These are phyloP conservation scores for Delia radicum DNA, from an alignment of 1,140 invertebrate species.

Conservation along the genomic window DNA sequence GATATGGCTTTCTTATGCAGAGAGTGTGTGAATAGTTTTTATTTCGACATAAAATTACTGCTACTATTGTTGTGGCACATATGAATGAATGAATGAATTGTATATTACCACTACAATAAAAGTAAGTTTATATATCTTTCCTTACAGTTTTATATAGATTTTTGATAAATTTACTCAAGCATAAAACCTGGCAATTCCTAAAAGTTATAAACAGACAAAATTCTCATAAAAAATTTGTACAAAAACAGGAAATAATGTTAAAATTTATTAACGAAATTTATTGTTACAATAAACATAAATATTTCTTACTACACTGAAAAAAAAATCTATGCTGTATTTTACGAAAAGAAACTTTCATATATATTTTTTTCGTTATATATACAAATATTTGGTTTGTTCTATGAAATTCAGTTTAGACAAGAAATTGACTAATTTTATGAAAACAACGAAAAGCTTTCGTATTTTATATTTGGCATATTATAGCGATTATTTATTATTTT, in stretches of 20 bases:
- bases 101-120: neutral
- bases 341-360: too few species aligned
- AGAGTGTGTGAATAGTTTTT: neutral
- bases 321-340: too few species aligned
- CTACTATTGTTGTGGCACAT: neutral
- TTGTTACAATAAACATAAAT: neutral
- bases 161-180: constrained; percentile 1
- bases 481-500: too few species aligned
- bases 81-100: too few species aligned
- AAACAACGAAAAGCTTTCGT: too few species aligned
- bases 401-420: too few species aligned
- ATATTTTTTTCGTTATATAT: too few species aligned
- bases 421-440: too few species aligned
- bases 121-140: neutral
- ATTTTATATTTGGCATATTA: too few species aligned
- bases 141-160: neutral
- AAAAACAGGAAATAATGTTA: neutral
- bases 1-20: neutral
- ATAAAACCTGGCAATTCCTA: neutral
- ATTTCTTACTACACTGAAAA: too few species aligned
- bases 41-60: neutral
- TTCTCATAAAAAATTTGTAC: neutral
- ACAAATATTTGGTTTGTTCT: too few species aligned
- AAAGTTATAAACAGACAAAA: neutral
- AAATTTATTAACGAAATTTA: neutral